Base-by-base conservation (phyloP, 2,888 invertebrate genomes). In the Leucoma salicis region DNA sequence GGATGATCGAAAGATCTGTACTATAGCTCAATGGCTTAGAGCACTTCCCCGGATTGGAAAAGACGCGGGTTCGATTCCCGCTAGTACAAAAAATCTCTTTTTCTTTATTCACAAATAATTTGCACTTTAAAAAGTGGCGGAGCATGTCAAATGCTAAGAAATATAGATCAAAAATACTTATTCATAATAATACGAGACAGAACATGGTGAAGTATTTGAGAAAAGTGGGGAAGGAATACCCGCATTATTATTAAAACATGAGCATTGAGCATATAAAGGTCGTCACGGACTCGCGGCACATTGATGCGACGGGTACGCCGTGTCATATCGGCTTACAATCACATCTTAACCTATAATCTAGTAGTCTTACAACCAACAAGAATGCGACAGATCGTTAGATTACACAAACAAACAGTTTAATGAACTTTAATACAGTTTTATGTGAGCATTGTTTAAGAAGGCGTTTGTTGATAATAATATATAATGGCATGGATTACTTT, bases 211-310 rank as follows among this genome's bases (percentile, higher is more conserved):
- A 29, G 14, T 12, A 5, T 8, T 11, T 29, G 29, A 8, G 29
- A 1, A 13, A 8, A 13, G 11, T 29, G 12, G 14, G 4, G 4
- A 29, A 8, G 14, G 29, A 29, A 13, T 29, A 13, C 13, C 29
- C 1, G 14, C 13, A 12, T 6, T 13, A 12, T 74, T 72, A 78
- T 78, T 78, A 64, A 71, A 73, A 77, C 77, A 77, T 61, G 52
- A 48, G n/a, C 58, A 63, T 65, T n/a, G 69, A 63, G 69, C 57
- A 63, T 66, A 60, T 15, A 7, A 56, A 66, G 61, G 61, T 57
- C 59, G 64, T 58, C 62, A 63, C 54, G 53, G 46, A 46, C 51
- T 4, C 14, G n/a, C 14, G 14, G 31, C 15, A 11, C 39, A 35
- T 31, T 16, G 39, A 12, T 24, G 24, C 39, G 39, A 42, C 56